Percentiles rank a stretch among this genome's conserved stretches.
phyloP scores from a whole-genome alignment of 2,888 invertebrate species.

The Pristionchus entomophagus region DNA sequence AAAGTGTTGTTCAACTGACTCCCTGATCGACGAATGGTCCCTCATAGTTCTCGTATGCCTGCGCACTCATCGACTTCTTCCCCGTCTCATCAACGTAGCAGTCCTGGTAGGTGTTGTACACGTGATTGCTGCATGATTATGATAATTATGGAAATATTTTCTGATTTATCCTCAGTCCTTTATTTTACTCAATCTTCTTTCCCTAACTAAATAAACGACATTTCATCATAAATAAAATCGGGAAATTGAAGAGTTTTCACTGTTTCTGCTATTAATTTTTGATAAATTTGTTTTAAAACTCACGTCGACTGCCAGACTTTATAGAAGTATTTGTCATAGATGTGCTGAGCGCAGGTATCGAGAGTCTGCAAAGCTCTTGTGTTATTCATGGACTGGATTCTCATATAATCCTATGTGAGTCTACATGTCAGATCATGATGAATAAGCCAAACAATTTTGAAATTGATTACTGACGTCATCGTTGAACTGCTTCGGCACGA shows the following conservation, averaged over 20 bases:
- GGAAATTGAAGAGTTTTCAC: no score
- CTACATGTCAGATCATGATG: no score
- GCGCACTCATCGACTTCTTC: background rate
- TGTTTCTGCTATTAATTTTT: no score
- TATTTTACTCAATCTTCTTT: background rate
- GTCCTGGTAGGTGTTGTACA: conserved; percentile 66
- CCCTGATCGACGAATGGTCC: conserved; percentile 64
- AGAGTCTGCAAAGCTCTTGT: no score
- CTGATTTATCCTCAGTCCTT: background rate
- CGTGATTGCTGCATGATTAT: conserved; percentile 57
- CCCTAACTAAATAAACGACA: background rate
- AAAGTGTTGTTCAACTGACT: conserved; percentile 49
- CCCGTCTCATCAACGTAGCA: conserved; percentile 53
- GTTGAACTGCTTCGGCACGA: conserved; percentile 53
- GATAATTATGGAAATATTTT: background rate
- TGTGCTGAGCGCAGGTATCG: background rate
- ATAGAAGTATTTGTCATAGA: background rate
- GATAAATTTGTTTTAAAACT: background rate
- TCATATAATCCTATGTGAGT: no score
- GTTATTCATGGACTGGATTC: no score
- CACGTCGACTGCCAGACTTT: background rate
- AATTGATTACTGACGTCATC: conserved; percentile 34
- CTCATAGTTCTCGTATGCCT: conserved; percentile 53
- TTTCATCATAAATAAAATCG: background rate
- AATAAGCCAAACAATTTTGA: no score